A percentile compares a stretch with the other conserved stretches of the same genome.
These are phyloP conservation scores for Noctua janthe DNA, from an alignment of 2,888 invertebrate species.

Conservation along the genomic window DNA sequence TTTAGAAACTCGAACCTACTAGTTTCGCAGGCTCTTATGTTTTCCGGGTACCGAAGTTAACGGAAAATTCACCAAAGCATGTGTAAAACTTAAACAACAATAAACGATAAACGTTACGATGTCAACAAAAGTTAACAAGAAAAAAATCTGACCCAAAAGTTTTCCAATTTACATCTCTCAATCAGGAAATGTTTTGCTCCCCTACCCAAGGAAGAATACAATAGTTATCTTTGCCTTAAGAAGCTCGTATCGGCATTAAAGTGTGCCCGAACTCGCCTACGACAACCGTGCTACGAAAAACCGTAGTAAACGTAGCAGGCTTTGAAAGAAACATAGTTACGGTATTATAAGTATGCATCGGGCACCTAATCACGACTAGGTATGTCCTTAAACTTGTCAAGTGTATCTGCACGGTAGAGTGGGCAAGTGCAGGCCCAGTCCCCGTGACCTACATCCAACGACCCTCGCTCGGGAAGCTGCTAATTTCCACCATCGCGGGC, in stretches of 20 bases:
- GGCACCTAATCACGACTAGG: conserved; percentile 81
- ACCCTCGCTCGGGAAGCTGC: conserved; percentile 90
- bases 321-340: conserved; percentile 22
- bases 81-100: conserved; percentile 21
- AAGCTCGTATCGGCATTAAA: conserved; percentile 15
- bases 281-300: conserved; percentile 63
- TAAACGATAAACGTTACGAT: conserved; percentile 38
- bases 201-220: conserved; percentile 10
- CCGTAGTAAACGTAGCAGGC: conserved; percentile 52
- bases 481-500: conserved; percentile 89
- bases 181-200: conserved; percentile 34
- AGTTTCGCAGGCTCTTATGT: background rate
- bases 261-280: conserved; percentile 26
- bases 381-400: conserved; percentile 90
- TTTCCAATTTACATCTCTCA: conserved; percentile 61
- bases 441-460: conserved; percentile 90
- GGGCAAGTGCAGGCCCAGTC: conserved; percentile 89
- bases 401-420: conserved; percentile 86
- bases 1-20: background rate
- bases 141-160: conserved; percentile 59
- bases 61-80: background rate
- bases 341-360: conserved; percentile 59
- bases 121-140: conserved; percentile 32
- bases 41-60: background rate
- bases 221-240: conserved; percentile 6